Evolutionary conservation across 2,113 vertebrate genomes (phyloP), one percentile per base, ranked within the genome.

Genomic region (Tylochromis polylepis): DNA sequence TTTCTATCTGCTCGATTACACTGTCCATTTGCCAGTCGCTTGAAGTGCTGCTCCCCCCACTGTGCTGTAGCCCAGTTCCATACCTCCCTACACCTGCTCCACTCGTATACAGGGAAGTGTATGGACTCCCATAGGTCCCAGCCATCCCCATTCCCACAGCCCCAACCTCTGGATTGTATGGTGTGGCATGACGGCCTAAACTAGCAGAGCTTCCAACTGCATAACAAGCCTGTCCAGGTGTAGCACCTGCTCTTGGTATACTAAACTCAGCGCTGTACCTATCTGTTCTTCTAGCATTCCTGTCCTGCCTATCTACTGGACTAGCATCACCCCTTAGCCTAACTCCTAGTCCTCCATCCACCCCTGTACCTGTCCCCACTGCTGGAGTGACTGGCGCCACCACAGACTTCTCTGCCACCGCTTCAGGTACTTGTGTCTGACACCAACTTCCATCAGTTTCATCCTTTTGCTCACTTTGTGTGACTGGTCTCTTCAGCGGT

Each of bases 11-110:
- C 87, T 97, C 96, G 7, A 97, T 97, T 82, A 96, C 96, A 34
- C 95, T 96, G 93, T 97, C 96, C 96, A 97, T 97, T 92, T 96
- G 95, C 96, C 96, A 97, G 79, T 97, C 96, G 4, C 94, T 89
- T 46, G 93, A 92, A 4, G 91, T 53, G 43, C 92, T 91, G 75
- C 85, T 88, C 3, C 85, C 85, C 2, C 89, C 85, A 62, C 51
- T 88, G 27, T 90, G 95, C 27, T 91, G 95, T n/a, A 96, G 89
- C 82, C 94, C 94, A 1, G 94, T 95, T 36, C 94, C 90, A 3
- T 96, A 96, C 88, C 94, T 93, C 38, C 93, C 92, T 31, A 94
- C 20, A 4, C 91, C 94, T 58, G 87, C 91, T 72, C 93, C 95
- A 11, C 92, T 88, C 0, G 93, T 86, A 56, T 95, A 97, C 20